These are phyloP conservation scores for Falco novaeseelandiae DNA, from an alignment of 2,797 vertebrate species.

Conservation along the genomic window DNA sequence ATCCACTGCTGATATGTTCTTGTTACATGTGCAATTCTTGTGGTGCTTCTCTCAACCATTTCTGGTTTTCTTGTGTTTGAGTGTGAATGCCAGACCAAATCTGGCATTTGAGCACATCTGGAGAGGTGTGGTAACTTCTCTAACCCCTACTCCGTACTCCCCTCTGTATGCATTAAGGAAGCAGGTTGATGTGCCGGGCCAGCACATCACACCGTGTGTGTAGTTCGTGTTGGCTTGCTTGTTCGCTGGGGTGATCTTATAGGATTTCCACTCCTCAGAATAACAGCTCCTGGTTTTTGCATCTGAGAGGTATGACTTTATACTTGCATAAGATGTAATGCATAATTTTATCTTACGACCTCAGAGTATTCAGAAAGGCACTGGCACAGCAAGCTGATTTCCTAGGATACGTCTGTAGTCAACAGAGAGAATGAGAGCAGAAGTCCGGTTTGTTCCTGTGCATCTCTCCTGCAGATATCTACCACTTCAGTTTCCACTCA, in stretches of 20 bases:
- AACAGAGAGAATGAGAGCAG: not conserved
- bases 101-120: not conserved
- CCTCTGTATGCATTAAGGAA: not conserved
- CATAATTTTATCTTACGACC: not conserved
- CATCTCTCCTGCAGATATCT: not conserved
- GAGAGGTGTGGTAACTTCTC: not conserved
- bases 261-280: not conserved
- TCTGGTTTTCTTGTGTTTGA: not conserved
- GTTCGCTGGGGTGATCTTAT: not conserved
- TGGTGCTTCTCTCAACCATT: not conserved
- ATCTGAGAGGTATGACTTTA: not conserved
- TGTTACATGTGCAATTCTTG: fast-evolving
- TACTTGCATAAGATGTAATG: not conserved
- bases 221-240: not conserved
- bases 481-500: not conserved
- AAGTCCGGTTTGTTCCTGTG: not conserved
- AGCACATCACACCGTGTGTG: fast-evolving
- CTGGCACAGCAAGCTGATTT: not conserved
- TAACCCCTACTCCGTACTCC: not conserved
- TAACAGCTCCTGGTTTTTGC: not conserved
- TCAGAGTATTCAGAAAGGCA: not conserved
- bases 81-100: not conserved
- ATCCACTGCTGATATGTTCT: not conserved
- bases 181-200: not conserved
- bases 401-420: not conserved